phyloP scores from a whole-genome alignment of 1,140 invertebrate species.

The Teleogryllus occipitalis region DNA sequence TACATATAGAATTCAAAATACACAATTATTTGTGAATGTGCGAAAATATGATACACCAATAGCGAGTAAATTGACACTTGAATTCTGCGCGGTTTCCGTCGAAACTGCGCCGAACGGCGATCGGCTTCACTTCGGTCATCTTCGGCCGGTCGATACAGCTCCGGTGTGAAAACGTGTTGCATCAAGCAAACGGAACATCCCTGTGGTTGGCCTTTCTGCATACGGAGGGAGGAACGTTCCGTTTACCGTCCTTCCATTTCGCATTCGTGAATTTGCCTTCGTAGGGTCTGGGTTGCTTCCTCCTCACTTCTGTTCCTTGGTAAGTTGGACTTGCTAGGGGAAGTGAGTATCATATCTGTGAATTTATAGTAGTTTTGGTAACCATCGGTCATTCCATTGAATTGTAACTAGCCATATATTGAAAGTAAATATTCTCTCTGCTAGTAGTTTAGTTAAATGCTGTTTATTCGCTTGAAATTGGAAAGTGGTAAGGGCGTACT shows the following conservation, averaged over 20 bases:
- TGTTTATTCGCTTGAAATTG: no score
- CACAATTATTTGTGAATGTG: no score
- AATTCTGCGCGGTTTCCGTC: no score
- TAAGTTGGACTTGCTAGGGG: constrained; percentile 38
- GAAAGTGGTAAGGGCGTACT: no score
- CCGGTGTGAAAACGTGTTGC: constrained; percentile 18
- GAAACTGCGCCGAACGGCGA: no score
- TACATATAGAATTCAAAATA: no score
- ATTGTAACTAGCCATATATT: no score
- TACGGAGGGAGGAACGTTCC: constrained; percentile 18
- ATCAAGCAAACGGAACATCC: constrained; percentile 20
- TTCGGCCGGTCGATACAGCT: constrained; percentile 40
- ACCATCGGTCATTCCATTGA: not conserved
- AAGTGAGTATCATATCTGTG: constrained; percentile 25
- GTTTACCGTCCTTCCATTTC: constrained; percentile 35
- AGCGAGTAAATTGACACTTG: no score
- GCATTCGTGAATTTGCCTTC: constrained; percentile 53
- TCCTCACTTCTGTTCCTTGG: constrained; percentile 51
- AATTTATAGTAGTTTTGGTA: constrained; percentile 1
- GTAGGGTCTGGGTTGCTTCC: constrained; percentile 52
- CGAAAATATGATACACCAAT: no score
- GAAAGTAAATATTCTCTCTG: no score
- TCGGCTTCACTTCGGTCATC: no score
- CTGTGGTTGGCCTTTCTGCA: constrained; percentile 23
- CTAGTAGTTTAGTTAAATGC: no score